Conservation (phyloP, 1,140 invertebrate species). For the Ptiloglossa arizonensis region DNA sequence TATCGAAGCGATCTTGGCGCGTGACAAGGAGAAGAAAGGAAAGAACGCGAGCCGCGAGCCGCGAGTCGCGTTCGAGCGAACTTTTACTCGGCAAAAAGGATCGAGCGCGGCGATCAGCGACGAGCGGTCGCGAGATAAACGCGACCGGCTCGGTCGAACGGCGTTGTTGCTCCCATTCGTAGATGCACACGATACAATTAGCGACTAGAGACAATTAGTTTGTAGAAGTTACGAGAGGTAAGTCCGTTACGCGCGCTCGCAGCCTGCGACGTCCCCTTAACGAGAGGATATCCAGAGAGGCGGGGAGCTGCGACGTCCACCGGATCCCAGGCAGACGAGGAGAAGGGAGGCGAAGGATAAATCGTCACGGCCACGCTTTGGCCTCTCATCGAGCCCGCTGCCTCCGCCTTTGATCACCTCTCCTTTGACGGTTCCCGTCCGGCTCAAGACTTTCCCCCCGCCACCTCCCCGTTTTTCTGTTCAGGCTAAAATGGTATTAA, state of each 20-base stretch:
- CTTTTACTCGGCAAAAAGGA: constrained; percentile 4
- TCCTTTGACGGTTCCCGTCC: constrained; percentile 12
- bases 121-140: neutral
- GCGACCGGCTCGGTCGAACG: constrained; percentile 44
- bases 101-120: neutral
- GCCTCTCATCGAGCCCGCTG: constrained; percentile 36
- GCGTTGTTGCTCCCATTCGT: constrained; percentile 80
- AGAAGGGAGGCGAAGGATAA: constrained; percentile 40
- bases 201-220: constrained; percentile 73
- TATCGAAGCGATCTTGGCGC: neutral
- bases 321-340: constrained; percentile 31
- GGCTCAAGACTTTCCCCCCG: neutral
- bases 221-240: constrained; percentile 72
- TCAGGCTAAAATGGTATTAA: constrained; percentile 44
- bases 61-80: neutral
- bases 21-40: neutral
- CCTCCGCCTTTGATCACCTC: constrained; percentile 30
- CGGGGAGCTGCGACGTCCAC: constrained; percentile 30
- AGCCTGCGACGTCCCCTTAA: constrained; percentile 38
- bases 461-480: neutral
- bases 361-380: constrained; percentile 45
- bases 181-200: constrained; percentile 78
- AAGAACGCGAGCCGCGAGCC: neutral
- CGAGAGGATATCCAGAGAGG: constrained; percentile 51
- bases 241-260: constrained; percentile 66